A percentile compares a stretch with the other conserved stretches of the same genome.
Evolutionary conservation across 1,140 invertebrate genomes (phyloP).

Genomic region (Pseudachorutes palmiensis): DNA sequence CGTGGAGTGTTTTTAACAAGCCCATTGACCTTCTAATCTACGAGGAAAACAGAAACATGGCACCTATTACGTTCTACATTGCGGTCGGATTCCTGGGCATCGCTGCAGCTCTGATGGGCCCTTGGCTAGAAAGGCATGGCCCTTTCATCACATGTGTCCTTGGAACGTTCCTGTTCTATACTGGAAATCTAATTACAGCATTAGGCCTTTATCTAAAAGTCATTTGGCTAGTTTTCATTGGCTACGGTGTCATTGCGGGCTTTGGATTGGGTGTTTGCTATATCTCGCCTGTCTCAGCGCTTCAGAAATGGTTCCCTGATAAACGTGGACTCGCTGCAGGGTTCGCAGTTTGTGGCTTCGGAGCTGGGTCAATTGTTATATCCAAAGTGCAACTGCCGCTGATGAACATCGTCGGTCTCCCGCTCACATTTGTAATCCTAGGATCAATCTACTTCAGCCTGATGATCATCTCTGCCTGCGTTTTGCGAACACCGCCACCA

Average conservation of each 20-base stretch:
- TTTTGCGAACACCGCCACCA: constrained; percentile 29
- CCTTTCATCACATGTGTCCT: constrained; percentile 19
- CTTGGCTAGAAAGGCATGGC: constrained; percentile 33
- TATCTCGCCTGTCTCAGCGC: constrained; percentile 33
- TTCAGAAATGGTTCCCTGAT: constrained; percentile 37
- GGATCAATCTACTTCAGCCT: constrained; percentile 23
- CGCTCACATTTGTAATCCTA: constrained; percentile 30
- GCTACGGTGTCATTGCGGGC: constrained; percentile 26
- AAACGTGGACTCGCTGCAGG: constrained; percentile 30
- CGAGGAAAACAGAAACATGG: constrained; percentile 18
- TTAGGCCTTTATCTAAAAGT: constrained; percentile 22
- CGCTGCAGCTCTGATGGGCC: constrained; percentile 28
- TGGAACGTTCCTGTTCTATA: constrained; percentile 20
- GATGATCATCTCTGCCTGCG: constrained; percentile 22
- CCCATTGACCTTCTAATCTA: constrained; percentile 31
- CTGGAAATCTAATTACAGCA: constrained; percentile 24
- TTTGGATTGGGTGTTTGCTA: constrained; percentile 32
- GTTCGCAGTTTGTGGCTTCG: constrained; percentile 35
- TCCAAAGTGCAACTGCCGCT: constrained; percentile 23
- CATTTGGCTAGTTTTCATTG: constrained; percentile 34
- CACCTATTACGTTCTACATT: constrained; percentile 34
- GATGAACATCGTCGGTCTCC: constrained; percentile 21
- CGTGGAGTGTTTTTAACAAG: constrained; percentile 34
- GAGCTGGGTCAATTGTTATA: constrained; percentile 30
- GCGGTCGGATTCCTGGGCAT: constrained; percentile 27